Base-by-base conservation (phyloP, 1,140 invertebrate species). In the Cecropterus lyciades region DNA sequence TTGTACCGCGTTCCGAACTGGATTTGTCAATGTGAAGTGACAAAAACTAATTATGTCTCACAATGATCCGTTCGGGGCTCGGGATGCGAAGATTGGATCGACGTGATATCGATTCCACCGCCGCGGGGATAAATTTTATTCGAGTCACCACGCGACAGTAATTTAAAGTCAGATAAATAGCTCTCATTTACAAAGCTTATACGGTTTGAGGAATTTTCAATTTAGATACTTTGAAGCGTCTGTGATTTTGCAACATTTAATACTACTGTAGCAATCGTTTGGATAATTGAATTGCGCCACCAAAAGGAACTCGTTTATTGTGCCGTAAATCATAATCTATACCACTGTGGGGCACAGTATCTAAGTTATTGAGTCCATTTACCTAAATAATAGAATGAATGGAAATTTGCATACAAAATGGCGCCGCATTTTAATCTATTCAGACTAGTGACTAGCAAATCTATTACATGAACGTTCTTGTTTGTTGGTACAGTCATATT, bases 1-100 rank as follows among this genome's bases (percentile, higher is more conserved):
- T 60, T 56, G 15, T 20, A 69, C 75, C n/a, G n/a, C n/a, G n/a
- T n/a, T 72, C 75, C 69, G 75, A 84, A 80, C 78, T 70, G 86
- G 87, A 89, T 89, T 91, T 90, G 89, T 85, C 87, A 81, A 84
- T 80, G 80, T 87, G 87, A 89, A 90, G 89, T 90, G 89, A 91
- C 86, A 89, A 91, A 91, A 91, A 90, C 89, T 91, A 91, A 91
- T 91, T 91, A 91, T 86, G 69, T 71, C 40, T 69, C 80, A 89
- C 88, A 88, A 88, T 88, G 87, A 89, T 76, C 73, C 67, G 75
- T 65, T 69, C 69, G 72, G 76, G n/a, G n/a, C 48, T 68, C 63
- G 82, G 70, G 80, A 70, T 69, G 67, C 59, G 37, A 66, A 52
- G 66, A 73, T 68, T 67, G 66, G 76, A 49, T 62, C 51, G 72